These are phyloP conservation scores for Seira sanloemensis DNA, from an alignment of 2,888 invertebrate species.

Conservation along the genomic window DNA sequence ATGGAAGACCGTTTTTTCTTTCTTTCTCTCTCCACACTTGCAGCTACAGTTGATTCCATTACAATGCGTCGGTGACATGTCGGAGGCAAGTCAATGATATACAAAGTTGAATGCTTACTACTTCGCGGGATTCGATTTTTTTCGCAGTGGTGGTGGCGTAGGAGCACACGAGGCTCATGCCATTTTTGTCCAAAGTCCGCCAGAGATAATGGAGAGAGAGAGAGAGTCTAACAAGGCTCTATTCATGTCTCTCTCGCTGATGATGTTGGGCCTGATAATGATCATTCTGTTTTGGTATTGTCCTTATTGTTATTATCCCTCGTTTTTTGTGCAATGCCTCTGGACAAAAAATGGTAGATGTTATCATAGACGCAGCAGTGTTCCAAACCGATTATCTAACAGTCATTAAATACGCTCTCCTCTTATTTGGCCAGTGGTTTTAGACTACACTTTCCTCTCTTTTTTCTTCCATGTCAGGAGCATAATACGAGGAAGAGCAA, in stretches of 20 bases:
- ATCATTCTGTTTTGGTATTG: conserved; percentile 31
- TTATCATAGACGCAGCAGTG: too few species aligned
- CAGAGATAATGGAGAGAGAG: too few species aligned
- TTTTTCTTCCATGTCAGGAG: conserved; percentile 33
- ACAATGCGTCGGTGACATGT: conserved; percentile 36
- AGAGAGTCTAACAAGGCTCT: neutral
- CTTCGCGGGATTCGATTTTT: conserved; percentile 26
- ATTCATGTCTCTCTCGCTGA: too few species aligned
- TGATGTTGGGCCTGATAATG: too few species aligned
- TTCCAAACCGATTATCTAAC: conserved; percentile 53
- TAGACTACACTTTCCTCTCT: neutral
- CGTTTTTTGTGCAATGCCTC: conserved; percentile 19
- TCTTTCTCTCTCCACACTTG: conserved; percentile 46
- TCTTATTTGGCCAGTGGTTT: conserved; percentile 12
- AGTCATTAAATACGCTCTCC: conserved; percentile 49
- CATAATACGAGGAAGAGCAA: conserved; percentile 22
- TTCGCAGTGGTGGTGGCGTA: too few species aligned
- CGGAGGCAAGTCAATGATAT: conserved; percentile 18
- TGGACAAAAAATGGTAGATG: conserved; percentile 25
- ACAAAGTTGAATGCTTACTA: neutral
- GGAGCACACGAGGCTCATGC: conserved; percentile 32
- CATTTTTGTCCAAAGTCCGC: too few species aligned
- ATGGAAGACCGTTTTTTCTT: conserved; percentile 40
- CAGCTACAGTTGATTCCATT: conserved; percentile 50
- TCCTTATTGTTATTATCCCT: conserved; percentile 47